Evolutionary conservation across 2,113 vertebrate species (phyloP).

Genomic region (Hypocryptadius cinnamomeus): DNA sequence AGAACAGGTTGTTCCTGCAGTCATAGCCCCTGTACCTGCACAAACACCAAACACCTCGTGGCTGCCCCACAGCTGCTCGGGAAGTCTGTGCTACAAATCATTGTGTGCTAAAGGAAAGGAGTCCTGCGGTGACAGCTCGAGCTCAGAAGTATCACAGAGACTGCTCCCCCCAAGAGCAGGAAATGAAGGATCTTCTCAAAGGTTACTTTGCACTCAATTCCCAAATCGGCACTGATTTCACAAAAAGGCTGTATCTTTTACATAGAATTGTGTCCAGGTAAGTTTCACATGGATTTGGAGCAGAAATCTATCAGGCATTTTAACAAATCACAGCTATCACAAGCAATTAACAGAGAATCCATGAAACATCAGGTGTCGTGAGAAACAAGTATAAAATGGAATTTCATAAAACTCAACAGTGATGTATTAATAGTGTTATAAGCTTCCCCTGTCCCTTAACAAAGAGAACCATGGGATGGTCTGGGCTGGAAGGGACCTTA

Average conservation of each 20-base stretch:
- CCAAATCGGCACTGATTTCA: not conserved
- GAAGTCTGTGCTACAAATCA: not conserved
- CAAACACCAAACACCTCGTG: not conserved
- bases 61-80: not conserved
- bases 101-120: not conserved
- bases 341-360: not conserved
- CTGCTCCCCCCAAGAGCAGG: not conserved
- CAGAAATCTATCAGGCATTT: not conserved
- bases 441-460: not conserved
- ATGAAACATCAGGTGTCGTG: not conserved
- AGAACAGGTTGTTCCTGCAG: slow-evolving; percentile 94
- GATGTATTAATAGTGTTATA: not conserved
- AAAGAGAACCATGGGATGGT: not conserved
- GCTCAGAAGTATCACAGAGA: not conserved
- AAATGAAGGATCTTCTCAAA: not conserved
- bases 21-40: slow-evolving; percentile 91
- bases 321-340: not conserved
- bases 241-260: not conserved
- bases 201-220: not conserved
- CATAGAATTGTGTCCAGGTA: not conserved
- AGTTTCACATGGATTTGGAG: not conserved
- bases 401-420: not conserved
- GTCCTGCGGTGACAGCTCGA: accelerated
- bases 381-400: not conserved
- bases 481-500: not conserved